Conservation (phyloP, 1,140 invertebrate species). For the Varroa destructor region DNA sequence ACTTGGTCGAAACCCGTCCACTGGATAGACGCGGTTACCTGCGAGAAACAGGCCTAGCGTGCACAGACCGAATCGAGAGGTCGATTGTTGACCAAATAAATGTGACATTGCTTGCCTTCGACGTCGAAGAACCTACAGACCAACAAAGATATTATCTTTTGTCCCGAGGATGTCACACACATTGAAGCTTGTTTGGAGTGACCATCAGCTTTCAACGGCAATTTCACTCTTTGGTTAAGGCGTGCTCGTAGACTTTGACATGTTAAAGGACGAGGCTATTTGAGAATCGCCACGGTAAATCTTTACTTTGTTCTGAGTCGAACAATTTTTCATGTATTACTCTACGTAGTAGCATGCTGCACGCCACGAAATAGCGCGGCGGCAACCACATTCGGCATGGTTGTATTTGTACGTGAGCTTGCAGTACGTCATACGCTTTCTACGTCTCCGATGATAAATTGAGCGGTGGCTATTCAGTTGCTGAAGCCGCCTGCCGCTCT, state of each 20-base stretch:
- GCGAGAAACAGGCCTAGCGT: not conserved
- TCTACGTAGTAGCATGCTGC: not conserved
- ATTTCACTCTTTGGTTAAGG: not conserved
- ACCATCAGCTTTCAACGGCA: not conserved
- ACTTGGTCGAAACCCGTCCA: not conserved
- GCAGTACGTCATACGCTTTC: not conserved
- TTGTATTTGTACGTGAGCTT: slow-evolving; percentile 15
- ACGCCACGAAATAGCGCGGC: not conserved
- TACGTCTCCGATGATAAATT: not conserved
- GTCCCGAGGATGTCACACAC: not conserved
- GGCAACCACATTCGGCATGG: not conserved
- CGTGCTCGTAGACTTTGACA: not conserved
- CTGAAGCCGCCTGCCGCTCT: no score
- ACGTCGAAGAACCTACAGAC: slow-evolving; percentile 2
- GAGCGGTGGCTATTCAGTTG: no score
- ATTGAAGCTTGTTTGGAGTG: not conserved
- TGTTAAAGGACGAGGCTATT: not conserved
- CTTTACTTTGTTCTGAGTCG: not conserved
- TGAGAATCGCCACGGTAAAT: not conserved
- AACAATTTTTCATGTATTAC: not conserved
- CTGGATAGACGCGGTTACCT: not conserved
- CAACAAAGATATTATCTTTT: not conserved
- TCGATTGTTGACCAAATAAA: not conserved
- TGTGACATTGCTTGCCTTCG: not conserved
- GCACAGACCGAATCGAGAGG: not conserved